Base-by-base conservation (phyloP, 2,888 invertebrate genomes). In the Glaucopsyche alexis region DNA sequence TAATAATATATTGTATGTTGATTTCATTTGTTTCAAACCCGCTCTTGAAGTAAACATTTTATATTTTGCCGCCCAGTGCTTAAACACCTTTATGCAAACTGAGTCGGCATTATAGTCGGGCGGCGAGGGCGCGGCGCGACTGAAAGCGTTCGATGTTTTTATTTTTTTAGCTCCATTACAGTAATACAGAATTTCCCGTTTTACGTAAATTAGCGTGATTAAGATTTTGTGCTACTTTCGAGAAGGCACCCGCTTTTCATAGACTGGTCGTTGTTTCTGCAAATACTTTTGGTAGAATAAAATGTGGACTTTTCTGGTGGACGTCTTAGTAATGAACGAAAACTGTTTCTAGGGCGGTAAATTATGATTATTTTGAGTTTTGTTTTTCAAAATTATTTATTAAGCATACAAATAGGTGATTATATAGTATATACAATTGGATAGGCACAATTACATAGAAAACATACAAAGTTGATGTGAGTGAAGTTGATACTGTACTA, bases 111-210 rank as follows among this genome's bases (percentile, higher is more conserved):
- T 29, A 7, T 60, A 7, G 29, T 60, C 29, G 29, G 29, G 29
- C 42, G 13, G 47, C 47, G 7, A 13, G 4, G 55, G 29, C 55
- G 29, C 60, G 6, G 60, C 55, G 60, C 29, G 7, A 7, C 60
- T 14, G 60, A 60, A 60, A 38, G 2, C 13, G 13, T 7, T 7
- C 16, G 16, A 13, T 29, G n/a, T 60, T 50, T n/a, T 49, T 38
- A 9, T 14, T 1, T 60, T 60, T 60, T 38, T 29, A 14, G 29
- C 60, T 38, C 29, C 60, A 38, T 60, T 60, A 60, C 29, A 60
- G 60, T 60, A 60, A 60, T 60, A 11, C 29, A 60, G 60, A 60
- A 60, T 38, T 60, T 55, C 19, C 19, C 19, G 55, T 55, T 55
- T 60, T 38, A 38, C 29, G 60, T 60, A 29, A 60, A 60, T 60